These are phyloP conservation scores for Cynopterus brachyotis DNA, from an alignment of 2,113 vertebrate genomes.

Conservation along the genomic window DNA sequence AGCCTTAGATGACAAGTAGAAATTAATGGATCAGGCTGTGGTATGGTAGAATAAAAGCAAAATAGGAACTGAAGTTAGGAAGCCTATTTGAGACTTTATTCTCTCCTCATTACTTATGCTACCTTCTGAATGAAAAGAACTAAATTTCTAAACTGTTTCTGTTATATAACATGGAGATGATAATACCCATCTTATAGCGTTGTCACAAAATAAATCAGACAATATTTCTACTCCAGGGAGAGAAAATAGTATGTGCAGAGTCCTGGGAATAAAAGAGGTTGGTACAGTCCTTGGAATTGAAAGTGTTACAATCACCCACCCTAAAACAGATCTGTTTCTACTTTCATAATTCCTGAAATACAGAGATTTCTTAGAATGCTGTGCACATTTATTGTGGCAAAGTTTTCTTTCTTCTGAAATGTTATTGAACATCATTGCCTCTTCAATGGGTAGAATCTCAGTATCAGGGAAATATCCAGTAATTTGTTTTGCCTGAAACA, in stretches of 20 bases:
- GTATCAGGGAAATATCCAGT: neutral
- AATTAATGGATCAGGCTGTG: neutral
- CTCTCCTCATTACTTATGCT: neutral
- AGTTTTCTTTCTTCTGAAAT: neutral
- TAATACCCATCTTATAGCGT: neutral
- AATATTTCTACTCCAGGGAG: neutral
- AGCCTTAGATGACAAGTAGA: neutral
- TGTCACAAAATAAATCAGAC: neutral
- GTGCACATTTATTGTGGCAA: neutral
- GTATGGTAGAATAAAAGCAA: neutral
- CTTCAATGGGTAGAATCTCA: neutral
- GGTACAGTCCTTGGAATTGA: neutral
- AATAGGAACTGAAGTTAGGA: neutral
- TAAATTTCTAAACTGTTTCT: neutral
- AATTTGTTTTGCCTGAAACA: neutral
- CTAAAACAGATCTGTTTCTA: neutral
- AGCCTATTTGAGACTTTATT: neutral
- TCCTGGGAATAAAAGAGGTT: neutral
- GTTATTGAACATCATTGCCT: neutral
- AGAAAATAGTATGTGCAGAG: neutral
- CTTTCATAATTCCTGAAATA: neutral
- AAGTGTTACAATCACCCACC: neutral
- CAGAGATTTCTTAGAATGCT: neutral
- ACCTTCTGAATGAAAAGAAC: neutral
- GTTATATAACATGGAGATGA: neutral